Evolutionary conservation across 2,888 invertebrate genomes (phyloP), one percentile per base, ranked within the genome.

Genomic region (Pemphredon lugubris): DNA sequence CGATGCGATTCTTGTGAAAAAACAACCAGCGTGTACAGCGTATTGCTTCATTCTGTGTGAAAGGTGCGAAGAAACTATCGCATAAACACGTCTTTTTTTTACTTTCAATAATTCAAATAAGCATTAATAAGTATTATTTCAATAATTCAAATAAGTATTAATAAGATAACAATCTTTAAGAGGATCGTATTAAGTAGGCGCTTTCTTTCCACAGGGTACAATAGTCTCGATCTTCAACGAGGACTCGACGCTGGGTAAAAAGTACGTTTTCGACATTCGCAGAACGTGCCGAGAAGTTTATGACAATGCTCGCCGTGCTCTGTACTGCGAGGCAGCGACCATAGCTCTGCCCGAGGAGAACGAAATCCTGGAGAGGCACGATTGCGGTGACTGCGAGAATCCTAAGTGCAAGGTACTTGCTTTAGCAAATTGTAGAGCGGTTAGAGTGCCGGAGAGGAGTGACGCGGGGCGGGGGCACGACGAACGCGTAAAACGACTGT

Each of bases 171-270:
- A 26, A 26, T 7, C 26, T 3, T 26, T 5, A 7, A 26, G 7
- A 9, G 1, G 3, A 26, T 40, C 5, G 7, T 20, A 16, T 1
- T 6, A 26, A 7, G 4, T 13, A 50, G 23, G 4, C 2, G 0
- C 1, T n/a, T 14, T 39, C 13, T 42, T 23, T 48, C 14, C 44
- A 4, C 90, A 94, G 92, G 97, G 97, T 65, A 96, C 96, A 42
- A 95, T 97, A 84, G 96, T 95, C 63, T 96, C 96, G 3, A 95
- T 97, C 89, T 97, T 97, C 92, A 96, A 96, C 91, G 96, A 96
- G 90, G 94, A 95, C 84, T 95, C 96, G 44, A 95, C 95, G 6
- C 90, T 96, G 51, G 97, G 97, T 6, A 96, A 96, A 79, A 96
- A 96, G 73, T 97, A 96, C 90, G 96, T 97, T 77, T 97, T 97